phyloP scores from a whole-genome alignment of 1,140 invertebrate genomes.

The Chironomus tepperi region DNA sequence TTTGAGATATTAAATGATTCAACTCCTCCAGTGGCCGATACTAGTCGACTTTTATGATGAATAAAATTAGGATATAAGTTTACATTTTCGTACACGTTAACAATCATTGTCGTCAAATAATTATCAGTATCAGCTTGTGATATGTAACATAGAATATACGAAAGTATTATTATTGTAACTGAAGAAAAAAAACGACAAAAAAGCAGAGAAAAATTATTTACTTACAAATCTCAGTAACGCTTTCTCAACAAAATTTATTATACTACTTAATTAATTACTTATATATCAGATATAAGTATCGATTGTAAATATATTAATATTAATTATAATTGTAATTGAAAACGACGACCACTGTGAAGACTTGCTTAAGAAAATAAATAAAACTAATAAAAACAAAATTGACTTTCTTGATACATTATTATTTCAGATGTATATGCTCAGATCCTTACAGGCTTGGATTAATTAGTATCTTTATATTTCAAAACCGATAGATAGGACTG shows the following conservation, averaged over 20 bases:
- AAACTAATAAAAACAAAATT: too few relatives aligned
- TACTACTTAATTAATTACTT: background rate
- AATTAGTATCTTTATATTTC: too few relatives aligned
- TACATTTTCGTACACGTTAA: background rate
- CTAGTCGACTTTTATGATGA: slow-evolving; percentile 15
- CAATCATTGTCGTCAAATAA: background rate
- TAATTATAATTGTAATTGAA: background rate
- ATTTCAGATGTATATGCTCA: too few relatives aligned
- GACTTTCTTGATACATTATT: too few relatives aligned
- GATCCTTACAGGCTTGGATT: too few relatives aligned
- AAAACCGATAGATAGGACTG: too few relatives aligned
- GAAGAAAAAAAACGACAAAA: too few relatives aligned
- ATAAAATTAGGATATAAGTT: slow-evolving; percentile 4
- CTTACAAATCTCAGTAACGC: background rate
- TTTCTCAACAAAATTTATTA: background rate
- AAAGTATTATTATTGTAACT: slow-evolving; percentile 9
- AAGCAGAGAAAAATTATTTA: too few relatives aligned
- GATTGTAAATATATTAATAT: slow-evolving; percentile 1
- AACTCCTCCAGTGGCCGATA: slow-evolving; percentile 8
- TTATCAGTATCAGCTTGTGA: background rate
- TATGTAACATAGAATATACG: background rate
- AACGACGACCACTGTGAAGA: background rate
- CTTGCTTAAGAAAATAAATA: background rate
- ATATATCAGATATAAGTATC: background rate
- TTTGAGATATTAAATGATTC: background rate